These are phyloP conservation scores for Amphimallon solstitiale DNA, from an alignment of 2,888 invertebrate genomes.

Conservation along the genomic window DNA sequence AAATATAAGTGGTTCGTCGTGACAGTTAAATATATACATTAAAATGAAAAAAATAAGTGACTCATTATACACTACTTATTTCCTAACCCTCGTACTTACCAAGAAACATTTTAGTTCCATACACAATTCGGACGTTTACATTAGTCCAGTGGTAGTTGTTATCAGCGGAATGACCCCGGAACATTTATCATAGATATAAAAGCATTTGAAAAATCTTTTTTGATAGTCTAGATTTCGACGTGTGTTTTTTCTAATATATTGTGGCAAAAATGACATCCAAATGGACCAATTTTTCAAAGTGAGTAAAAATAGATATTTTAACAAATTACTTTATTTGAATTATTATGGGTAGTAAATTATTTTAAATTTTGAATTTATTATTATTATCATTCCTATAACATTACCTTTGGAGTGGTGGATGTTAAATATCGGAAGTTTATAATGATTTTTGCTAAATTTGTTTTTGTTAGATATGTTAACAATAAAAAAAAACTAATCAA, in stretches of 20 bases:
- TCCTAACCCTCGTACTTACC: background rate
- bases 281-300: conserved; percentile 37
- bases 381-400: too few relatives aligned
- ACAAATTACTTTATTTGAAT: too few relatives aligned
- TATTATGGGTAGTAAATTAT: background rate
- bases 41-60: too few relatives aligned
- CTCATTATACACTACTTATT: too few relatives aligned
- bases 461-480: too few relatives aligned
- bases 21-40: too few relatives aligned
- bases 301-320: conserved; percentile 5
- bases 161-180: conserved; percentile 18
- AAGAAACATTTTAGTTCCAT: background rate
- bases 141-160: background rate
- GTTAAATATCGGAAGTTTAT: too few relatives aligned
- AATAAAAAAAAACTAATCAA: too few relatives aligned
- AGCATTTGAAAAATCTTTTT: conserved; percentile 23
- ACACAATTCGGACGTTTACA: background rate
- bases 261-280: conserved; percentile 25
- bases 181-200: conserved; percentile 6
- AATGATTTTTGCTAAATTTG: too few relatives aligned
- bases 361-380: background rate
- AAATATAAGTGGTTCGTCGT: too few relatives aligned
- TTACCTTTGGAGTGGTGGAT: too few relatives aligned
- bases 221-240: conserved; percentile 19
- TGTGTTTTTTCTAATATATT: background rate